phyloP scores from a whole-genome alignment of 2,113 vertebrate genomes.

The Emydocephalus ijimae region DNA sequence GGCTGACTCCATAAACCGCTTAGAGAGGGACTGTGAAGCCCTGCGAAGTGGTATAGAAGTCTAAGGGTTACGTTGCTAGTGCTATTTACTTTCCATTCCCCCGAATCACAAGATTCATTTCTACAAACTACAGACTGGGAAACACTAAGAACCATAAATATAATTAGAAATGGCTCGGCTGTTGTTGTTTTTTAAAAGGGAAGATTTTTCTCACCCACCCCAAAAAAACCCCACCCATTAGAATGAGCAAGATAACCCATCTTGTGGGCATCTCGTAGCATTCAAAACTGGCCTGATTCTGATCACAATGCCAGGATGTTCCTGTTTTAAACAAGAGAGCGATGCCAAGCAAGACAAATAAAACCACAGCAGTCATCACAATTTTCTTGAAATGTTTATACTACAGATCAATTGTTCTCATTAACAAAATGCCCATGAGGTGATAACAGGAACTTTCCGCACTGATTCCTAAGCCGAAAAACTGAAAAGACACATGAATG shows the following conservation, averaged over 20 bases:
- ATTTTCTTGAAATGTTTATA: background rate
- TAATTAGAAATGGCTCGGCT: background rate
- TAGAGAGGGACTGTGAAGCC: too few relatives aligned
- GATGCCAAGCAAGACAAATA: background rate
- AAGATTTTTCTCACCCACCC: background rate
- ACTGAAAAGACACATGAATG: background rate
- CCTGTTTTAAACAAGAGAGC: background rate
- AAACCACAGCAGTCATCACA: background rate
- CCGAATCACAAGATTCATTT: background rate
- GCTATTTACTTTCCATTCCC: background rate
- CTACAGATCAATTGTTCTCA: background rate
- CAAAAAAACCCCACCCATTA: conserved; percentile 8
- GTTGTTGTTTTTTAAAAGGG: background rate
- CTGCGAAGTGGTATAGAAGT: too few relatives aligned
- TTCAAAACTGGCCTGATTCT: background rate
- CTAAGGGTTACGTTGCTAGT: too few relatives aligned
- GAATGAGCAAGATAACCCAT: background rate
- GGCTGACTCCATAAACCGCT: too few relatives aligned
- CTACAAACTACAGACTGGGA: background rate
- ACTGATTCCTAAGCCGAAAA: background rate
- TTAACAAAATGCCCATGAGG: background rate
- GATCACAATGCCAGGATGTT: background rate
- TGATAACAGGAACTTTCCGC: background rate
- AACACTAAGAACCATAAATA: background rate
- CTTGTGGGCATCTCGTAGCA: background rate